These are phyloP conservation scores for Anolis carolinensis DNA, from an alignment of 2,113 vertebrate species.

Conservation along the genomic window DNA sequence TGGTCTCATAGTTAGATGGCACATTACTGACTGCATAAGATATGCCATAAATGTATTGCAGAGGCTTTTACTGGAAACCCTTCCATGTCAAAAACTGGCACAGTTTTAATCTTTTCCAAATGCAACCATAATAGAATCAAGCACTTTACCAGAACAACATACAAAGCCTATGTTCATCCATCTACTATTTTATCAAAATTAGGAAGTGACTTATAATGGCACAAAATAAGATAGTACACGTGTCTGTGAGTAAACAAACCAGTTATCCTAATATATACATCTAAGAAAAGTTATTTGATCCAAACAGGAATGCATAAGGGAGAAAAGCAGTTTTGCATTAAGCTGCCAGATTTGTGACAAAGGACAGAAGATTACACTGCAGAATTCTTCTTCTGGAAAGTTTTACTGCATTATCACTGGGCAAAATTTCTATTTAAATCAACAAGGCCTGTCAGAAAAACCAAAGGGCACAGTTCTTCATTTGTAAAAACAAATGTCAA, in stretches of 20 bases:
- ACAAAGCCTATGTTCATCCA: slow-evolving; percentile 10
- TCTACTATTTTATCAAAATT: slow-evolving; percentile 33
- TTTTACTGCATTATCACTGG: slow-evolving; percentile 2
- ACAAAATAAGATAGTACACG: neutral
- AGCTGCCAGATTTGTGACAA: neutral
- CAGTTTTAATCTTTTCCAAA: slow-evolving; percentile 37
- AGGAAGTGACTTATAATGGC: neutral
- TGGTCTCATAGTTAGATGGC: slow-evolving; percentile 38
- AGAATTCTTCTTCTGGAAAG: neutral
- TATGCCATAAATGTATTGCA: slow-evolving; percentile 42
- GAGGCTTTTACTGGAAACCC: slow-evolving; percentile 21
- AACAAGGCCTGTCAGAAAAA: slow-evolving; percentile 35
- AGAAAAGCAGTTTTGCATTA: neutral
- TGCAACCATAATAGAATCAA: slow-evolving; percentile 35
- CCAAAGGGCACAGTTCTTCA: slow-evolving; percentile 37
- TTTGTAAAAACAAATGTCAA: slow-evolving; percentile 31
- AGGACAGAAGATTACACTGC: neutral
- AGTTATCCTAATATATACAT: neutral
- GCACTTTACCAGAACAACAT: slow-evolving; percentile 42
- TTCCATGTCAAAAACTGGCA: slow-evolving; percentile 6
- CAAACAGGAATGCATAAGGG: neutral
- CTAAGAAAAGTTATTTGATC: neutral
- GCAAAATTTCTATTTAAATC: slow-evolving; percentile 25
- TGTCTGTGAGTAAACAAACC: neutral
- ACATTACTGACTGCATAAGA: slow-evolving; percentile 34